phyloP scores from a whole-genome alignment of 1,140 invertebrate genomes.

The Pachyrhynchus sulphureomaculatus region DNA sequence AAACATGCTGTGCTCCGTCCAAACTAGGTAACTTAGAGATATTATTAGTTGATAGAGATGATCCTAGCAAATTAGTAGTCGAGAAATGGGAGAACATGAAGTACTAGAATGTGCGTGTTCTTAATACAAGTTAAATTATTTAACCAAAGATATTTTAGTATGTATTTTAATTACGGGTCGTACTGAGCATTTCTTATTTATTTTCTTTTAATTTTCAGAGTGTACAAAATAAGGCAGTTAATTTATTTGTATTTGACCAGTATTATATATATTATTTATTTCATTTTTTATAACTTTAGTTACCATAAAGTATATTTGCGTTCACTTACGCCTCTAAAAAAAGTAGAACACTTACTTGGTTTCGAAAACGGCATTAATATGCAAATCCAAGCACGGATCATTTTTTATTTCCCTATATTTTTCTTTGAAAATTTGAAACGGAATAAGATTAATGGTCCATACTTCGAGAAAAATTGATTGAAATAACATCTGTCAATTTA shows the following conservation, averaged over 20 bases:
- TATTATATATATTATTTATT: neutral
- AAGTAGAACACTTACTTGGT: neutral
- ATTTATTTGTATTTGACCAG: conserved; percentile 7
- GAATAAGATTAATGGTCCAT: too few relatives aligned
- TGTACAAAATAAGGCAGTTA: neutral
- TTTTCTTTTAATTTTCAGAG: conserved; percentile 2
- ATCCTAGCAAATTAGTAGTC: conserved; percentile 64
- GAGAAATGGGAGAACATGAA: conserved; percentile 71
- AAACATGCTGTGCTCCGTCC: conserved; percentile 71
- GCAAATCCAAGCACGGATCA: too few relatives aligned
- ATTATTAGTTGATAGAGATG: conserved; percentile 65
- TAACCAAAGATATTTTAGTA: neutral
- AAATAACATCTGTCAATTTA: too few relatives aligned
- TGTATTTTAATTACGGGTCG: conserved; percentile 28
- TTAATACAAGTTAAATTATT: conserved; percentile 41
- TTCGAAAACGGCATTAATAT: too few relatives aligned
- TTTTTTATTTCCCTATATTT: too few relatives aligned
- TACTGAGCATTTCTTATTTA: conserved; percentile 30
- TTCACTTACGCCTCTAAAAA: neutral
- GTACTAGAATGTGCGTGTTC: conserved; percentile 75
- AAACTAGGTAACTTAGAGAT: conserved; percentile 68
- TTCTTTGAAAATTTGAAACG: too few relatives aligned
- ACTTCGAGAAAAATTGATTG: too few relatives aligned
- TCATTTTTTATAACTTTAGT: neutral
- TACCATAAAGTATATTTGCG: neutral